A percentile compares a stretch with the other conserved stretches of the same genome.
phyloP scores from a whole-genome alignment of 2,797 vertebrate species.

The Graptemys geographica region DNA sequence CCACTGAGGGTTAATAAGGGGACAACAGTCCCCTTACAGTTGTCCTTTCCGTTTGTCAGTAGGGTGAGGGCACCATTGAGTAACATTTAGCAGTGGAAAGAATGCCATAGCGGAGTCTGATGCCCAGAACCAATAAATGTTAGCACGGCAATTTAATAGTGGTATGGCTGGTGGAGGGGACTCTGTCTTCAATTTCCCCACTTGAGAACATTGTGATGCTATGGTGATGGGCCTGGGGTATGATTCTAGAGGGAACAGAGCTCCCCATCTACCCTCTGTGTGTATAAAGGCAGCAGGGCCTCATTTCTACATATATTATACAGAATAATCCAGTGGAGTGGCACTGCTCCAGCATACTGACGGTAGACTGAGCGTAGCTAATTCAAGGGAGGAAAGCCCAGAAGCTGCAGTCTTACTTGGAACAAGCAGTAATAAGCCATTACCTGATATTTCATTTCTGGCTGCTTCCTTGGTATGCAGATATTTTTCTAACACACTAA shows the following conservation, averaged over 20 bases:
- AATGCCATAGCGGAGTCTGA: neutral
- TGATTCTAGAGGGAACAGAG: neutral
- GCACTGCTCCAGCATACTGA: neutral
- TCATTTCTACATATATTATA: neutral
- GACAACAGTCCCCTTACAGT: too few species aligned
- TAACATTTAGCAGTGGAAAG: fast-evolving
- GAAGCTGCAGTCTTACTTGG: neutral
- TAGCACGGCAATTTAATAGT: neutral
- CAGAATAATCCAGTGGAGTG: neutral
- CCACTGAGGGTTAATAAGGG: too few species aligned
- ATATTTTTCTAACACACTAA: too few species aligned
- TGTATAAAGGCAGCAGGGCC: neutral
- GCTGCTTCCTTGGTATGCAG: neutral
- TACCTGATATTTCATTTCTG: neutral
- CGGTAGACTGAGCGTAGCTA: neutral
- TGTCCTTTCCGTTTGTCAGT: neutral
- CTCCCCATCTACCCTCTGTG: neutral
- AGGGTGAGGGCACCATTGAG: neutral
- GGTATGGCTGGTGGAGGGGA: neutral
- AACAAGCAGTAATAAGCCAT: neutral
- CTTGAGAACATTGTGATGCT: neutral
- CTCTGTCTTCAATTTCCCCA: neutral
- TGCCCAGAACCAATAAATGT: neutral
- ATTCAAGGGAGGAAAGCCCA: neutral
- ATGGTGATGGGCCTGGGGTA: neutral